Conservation (phyloP, 53 echinoderm and acorn worm genomes). For the Patiria pectinifera region DNA sequence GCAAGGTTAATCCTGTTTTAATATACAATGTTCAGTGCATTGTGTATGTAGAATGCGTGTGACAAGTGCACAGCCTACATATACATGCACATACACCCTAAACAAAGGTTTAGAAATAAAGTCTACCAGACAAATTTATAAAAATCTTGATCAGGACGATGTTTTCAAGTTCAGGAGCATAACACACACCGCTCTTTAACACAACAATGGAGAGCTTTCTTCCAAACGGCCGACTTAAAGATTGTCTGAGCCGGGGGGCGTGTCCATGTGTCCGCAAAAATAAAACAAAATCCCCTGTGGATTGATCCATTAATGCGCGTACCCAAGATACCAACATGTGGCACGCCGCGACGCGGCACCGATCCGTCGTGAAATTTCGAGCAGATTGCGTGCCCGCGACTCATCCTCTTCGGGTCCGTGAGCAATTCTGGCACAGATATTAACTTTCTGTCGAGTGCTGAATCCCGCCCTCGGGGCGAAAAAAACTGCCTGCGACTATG, state of each 20-base stretch:
- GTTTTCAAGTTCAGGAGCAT: not conserved
- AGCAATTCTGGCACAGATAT: conserved; percentile 59
- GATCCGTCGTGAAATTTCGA: not conserved
- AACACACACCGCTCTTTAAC: not conserved
- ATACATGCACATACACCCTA: no score
- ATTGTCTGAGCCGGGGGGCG: not conserved
- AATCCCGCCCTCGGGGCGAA: conserved; percentile 23
- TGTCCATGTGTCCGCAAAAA: not conserved
- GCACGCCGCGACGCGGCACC: not conserved
- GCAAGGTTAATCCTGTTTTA: no score
- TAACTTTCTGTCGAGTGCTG: conserved; percentile 47
- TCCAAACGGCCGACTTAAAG: not conserved
- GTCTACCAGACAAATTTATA: no score
- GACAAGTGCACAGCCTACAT: no score
- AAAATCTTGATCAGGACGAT: not conserved
- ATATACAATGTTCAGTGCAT: no score
- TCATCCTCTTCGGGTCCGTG: conserved; percentile 26
- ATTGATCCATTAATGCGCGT: not conserved
- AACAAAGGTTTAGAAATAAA: no score
- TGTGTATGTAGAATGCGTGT: no score
- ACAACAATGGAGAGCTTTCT: not conserved
- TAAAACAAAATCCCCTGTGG: not conserved
- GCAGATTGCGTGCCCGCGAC: conserved; percentile 49
- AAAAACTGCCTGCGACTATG: not conserved
- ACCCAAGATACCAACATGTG: conserved; percentile 8